phyloP scores from a whole-genome alignment of 2,888 invertebrate species.

The Carabus problematicus region DNA sequence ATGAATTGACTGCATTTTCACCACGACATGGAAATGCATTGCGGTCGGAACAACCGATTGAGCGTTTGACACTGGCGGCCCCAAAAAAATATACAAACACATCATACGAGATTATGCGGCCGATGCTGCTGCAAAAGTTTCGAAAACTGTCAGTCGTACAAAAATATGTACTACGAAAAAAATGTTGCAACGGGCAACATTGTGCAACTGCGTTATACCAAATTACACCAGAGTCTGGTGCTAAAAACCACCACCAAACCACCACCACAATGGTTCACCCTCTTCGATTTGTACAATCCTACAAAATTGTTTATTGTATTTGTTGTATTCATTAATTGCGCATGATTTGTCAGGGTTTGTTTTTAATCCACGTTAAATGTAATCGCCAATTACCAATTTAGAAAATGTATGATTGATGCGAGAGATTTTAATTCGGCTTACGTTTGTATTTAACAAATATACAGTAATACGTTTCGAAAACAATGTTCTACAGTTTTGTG shows the following conservation, averaged over 20 bases:
- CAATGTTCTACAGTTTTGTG: too few species aligned
- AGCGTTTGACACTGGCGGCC: conserved; percentile 34
- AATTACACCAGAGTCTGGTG: background rate
- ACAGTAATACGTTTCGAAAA: too few species aligned
- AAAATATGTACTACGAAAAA: background rate
- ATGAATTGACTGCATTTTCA: conserved; percentile 33
- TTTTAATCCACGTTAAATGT: conserved; percentile 40
- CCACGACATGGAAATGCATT: conserved; percentile 23
- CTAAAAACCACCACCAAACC: background rate
- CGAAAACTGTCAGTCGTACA: background rate
- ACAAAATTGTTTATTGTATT: conserved; percentile 30
- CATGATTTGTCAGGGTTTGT: conserved; percentile 36
- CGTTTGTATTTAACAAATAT: too few species aligned
- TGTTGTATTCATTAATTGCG: conserved; percentile 34
- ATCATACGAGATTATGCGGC: conserved; percentile 22
- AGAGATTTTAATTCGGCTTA: too few species aligned
- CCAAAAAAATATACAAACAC: conserved; percentile 36
- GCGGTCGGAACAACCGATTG: conserved; percentile 29
- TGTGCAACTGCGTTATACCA: background rate
- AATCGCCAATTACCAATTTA: conserved; percentile 30
- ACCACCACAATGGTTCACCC: conserved; percentile 19
- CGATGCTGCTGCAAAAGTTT: background rate
- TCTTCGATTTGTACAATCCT: conserved; percentile 8
- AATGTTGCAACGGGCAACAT: background rate
- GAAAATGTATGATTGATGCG: conserved; percentile 4